Evolutionary conservation across 1,140 invertebrate genomes (phyloP), one percentile per base, ranked within the genome.

Genomic region (Camponotus floridanus): DNA sequence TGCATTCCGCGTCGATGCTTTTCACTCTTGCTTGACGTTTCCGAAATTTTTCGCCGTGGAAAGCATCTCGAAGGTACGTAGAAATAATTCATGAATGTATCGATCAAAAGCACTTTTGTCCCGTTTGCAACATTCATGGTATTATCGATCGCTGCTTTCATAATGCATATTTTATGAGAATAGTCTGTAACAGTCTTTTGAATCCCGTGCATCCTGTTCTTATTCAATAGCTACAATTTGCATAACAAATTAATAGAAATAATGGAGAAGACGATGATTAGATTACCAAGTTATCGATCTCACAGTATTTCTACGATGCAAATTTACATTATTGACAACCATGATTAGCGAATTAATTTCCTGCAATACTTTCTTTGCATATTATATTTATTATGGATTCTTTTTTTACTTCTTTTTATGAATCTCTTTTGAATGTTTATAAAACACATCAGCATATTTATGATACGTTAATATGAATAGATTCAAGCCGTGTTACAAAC

Each of bases 21-120:
- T 79, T 21, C 73, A n/a, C 42, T 79, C 33, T 42, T 51, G 59
- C 26, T 42, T 45, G 74, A 55, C 83, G 74, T 62, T 83, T 45
- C 55, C 68, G 21, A 83, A 64, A 78, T 57, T 79, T 68, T 67
- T 48, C 57, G 21, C 13, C 79, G 39, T 73, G 55, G 51, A n/a
- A 59, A 42, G 68, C 57, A 39, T 73, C 39, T 8, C 68, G 55
- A 48, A 83, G 68, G 13, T 55, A 59, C 67, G 67, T 48, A n/a
- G 39, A 61, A 83, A 83, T 83, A 83, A 83, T 83, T 73, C 68
- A 83, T 39, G 68, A 83, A 74, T 70, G 31, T 83, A 74, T 74
- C 79, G 68, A 83, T 83, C 79, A 83, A 74, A 74, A 62, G 55
- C 79, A 74, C 79, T 83, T 83, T 83, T 74, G 79, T 74, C 68